Base-by-base conservation (phyloP, 1,140 invertebrate species). In the Platorchestia sp. region DNA sequence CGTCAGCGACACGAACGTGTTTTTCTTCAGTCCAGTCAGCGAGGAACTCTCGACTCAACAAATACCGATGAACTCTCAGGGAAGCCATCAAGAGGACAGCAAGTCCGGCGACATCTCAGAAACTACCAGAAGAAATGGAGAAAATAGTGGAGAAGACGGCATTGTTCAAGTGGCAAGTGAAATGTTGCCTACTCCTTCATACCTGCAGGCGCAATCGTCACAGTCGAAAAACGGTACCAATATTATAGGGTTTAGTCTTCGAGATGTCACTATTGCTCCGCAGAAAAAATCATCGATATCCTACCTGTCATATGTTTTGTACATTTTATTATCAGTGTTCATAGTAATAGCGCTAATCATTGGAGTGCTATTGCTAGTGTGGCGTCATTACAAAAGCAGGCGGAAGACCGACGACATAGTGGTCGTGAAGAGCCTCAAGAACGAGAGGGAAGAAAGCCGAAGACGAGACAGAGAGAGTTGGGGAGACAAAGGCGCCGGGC, bases 391-490 rank as follows among this genome's bases (percentile, higher is more conserved):
- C 47, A 96, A 93, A 44, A 45, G 95, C 53, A 96, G 95, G 22
- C 96, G 91, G n/a, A 95, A 95, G 91, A 96, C 95, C 45, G 96
- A 96, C 86, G 96, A 96, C 90, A 95, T 96, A 36, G 96, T 96
- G 86, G 96, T 96, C 36, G 96, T 96, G 75, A 96, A 96, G 45
- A 96, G 95, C 86, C 59, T 96, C 45, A 96, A 96, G 93, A 96
- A 96, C 75, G 96, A 96, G 93, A 95, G 96, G 45, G 96, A 96
- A 51, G 95, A 96, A 93, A 95, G 95, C 75, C 47, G 96, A 45
- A 96, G 96, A 95, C 96, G 95, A 86, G 96, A 93, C 89, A 96
- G 96, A 87, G 95, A 95, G 75, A 45, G 95, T n/a, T 93, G 91
- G 91, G 91, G 91, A 45, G 91, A 93, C 40, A 93, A 93, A 47